Conservation (phyloP, 2,113 vertebrate species). For the Leucoraja erinaceus region DNA sequence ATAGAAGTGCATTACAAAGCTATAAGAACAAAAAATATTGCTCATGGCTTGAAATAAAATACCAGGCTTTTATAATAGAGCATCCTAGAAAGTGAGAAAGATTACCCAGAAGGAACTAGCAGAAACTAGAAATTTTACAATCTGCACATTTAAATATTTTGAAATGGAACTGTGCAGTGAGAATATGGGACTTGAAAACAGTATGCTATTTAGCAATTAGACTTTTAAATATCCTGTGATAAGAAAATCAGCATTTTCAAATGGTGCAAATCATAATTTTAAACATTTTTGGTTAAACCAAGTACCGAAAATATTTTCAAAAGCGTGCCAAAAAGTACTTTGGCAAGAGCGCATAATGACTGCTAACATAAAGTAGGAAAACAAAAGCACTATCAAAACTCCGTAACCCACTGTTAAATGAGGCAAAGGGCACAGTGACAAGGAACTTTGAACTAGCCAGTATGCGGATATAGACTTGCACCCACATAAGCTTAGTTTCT, state of each 20-base stretch:
- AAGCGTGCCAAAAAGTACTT: not conserved
- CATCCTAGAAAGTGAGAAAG: not conserved
- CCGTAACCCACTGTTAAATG: not conserved
- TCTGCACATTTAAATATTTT: not conserved
- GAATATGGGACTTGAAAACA: not conserved
- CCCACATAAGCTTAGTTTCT: conserved; percentile 18
- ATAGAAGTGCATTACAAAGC: not conserved
- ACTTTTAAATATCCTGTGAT: not conserved
- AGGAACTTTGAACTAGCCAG: not conserved
- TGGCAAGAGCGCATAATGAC: too few species aligned
- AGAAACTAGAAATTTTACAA: not conserved
- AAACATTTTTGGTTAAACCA: not conserved
- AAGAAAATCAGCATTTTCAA: too few species aligned
- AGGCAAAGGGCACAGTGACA: not conserved
- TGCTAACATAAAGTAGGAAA: not conserved
- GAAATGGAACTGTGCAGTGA: not conserved
- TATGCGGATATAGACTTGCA: not conserved
- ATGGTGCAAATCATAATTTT: too few species aligned
- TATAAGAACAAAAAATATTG: too few species aligned
- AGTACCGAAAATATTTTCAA: not conserved
- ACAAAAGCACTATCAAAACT: not conserved
- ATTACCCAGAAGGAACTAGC: not conserved
- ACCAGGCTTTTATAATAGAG: not conserved
- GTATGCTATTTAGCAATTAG: not conserved
- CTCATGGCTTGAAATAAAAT: not conserved